phyloP scores from a whole-genome alignment of 2,888 invertebrate species.

The Stramonita haemastoma region DNA sequence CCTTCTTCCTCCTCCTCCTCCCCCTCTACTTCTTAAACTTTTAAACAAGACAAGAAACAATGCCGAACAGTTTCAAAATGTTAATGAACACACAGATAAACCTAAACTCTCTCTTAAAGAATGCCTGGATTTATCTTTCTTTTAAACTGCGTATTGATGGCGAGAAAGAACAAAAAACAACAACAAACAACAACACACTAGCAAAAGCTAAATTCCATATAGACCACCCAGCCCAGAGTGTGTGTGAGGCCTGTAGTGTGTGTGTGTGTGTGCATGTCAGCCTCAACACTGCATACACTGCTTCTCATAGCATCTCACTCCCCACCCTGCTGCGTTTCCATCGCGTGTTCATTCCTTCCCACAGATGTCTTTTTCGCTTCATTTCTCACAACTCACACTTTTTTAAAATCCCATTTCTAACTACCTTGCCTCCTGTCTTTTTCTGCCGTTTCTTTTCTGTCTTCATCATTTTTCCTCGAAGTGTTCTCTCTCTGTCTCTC shows the following conservation, averaged over 20 bases:
- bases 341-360: not conserved
- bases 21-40: not conserved
- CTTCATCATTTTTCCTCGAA: not conserved
- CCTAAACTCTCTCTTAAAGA: not conserved
- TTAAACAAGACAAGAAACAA: not conserved
- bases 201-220: not conserved
- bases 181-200: too few relatives aligned
- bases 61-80: not conserved
- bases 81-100: not conserved
- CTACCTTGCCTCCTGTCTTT: not conserved
- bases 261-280: conserved; percentile 34
- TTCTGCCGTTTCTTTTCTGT: not conserved
- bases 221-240: conserved; percentile 14
- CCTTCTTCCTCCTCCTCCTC: not conserved
- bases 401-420: not conserved
- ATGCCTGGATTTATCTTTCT: not conserved
- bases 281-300: conserved; percentile 15
- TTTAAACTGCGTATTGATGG: not conserved
- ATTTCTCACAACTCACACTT: not conserved
- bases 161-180: too few relatives aligned
- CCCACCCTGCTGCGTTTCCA: not conserved
- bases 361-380: conserved; percentile 31
- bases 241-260: too few relatives aligned
- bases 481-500: not conserved
- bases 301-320: not conserved